These are phyloP conservation scores for Ganaspis brasiliensis DNA, from an alignment of 2,888 invertebrate species.

Conservation along the genomic window DNA sequence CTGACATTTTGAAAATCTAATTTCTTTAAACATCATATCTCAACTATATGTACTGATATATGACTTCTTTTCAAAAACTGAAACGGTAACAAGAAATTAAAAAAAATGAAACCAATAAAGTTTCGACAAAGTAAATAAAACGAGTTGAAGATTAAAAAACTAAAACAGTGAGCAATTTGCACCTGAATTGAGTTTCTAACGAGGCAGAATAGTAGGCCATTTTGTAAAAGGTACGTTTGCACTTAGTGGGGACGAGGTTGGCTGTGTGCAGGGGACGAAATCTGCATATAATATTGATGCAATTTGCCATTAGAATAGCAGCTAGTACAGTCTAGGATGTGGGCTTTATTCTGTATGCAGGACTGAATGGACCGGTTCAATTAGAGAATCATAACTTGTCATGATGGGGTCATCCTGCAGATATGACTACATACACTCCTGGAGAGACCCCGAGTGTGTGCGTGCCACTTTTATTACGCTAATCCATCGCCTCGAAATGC, in stretches of 20 bases:
- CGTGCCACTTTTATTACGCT: slow-evolving; percentile 70
- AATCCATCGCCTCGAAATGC: slow-evolving; percentile 65
- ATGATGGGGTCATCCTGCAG: slow-evolving; percentile 78
- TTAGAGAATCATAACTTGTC: slow-evolving; percentile 79
- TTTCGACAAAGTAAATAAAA: not conserved
- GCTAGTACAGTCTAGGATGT: slow-evolving; percentile 72
- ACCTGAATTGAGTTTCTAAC: slow-evolving; percentile 33
- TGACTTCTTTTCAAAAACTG: no score
- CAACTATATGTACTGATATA: no score
- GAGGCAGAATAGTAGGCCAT: slow-evolving; percentile 47
- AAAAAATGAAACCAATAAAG: not conserved
- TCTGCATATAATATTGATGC: slow-evolving; percentile 78
- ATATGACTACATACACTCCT: slow-evolving; percentile 70
- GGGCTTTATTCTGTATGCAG: slow-evolving; percentile 74
- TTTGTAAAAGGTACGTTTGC: slow-evolving; percentile 24
- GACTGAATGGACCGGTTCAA: slow-evolving; percentile 77
- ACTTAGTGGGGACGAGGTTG: slow-evolving; percentile 18
- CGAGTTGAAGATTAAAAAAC: not conserved
- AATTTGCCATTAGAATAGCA: slow-evolving; percentile 77
- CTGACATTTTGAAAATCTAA: no score
- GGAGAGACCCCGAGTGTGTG: slow-evolving; percentile 61
- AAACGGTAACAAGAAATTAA: no score
- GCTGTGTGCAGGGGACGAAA: slow-evolving; percentile 61
- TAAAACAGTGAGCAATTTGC: not conserved
- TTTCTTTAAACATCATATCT: no score